Base-by-base conservation (phyloP, 2,797 vertebrate species). In the Tachyglossus aculeatus region DNA sequence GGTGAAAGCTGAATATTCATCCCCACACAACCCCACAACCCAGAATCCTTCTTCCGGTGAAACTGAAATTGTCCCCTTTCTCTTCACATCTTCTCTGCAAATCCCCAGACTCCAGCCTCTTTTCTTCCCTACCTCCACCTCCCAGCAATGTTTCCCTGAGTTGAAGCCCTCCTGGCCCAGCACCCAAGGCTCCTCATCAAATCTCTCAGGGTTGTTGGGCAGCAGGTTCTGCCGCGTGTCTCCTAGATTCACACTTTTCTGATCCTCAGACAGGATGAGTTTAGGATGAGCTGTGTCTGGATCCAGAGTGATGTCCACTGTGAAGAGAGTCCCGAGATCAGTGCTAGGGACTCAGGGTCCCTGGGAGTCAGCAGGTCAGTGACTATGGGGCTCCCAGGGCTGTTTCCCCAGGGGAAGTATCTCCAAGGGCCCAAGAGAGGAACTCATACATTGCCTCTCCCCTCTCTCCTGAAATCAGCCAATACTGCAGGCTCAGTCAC, bases 141-240 rank as follows among this genome's bases (percentile, higher is more conserved):
- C 86, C 88, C 83, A 94, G 67, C 82, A 85, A 74, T 83, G 81
- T 21, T 66, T 70, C 45, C 89, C 89, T 0, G 87, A 83, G 29
- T 52, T 74, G 53, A 93, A 90, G 38, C 70, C 64, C 0, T 90
- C 75, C 2, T 76, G 71, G 0, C 80, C 90, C 45, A 91, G 80
- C 25, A 88, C 74, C 6, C 37, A 53, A 0, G 85, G 78, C 7
- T 56, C 1, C 0, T 15, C 27, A 1, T 67, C 13, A 8, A 91
- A 89, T 47, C 81, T 79, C 78, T 79, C 84, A 16, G 87, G 62
- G 45, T 24, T 59, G 3, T 86, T 86, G 41, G 84, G 64, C 27
- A 85, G 62, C n/a, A n/a, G n/a, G n/a, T n/a, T n/a, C n/a, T n/a
- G n/a, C n/a, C n/a, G n/a, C n/a, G n/a, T n/a, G n/a, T n/a, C n/a